phyloP scores from a whole-genome alignment of 2,113 vertebrate genomes.

The Oncorhynchus clarkii region DNA sequence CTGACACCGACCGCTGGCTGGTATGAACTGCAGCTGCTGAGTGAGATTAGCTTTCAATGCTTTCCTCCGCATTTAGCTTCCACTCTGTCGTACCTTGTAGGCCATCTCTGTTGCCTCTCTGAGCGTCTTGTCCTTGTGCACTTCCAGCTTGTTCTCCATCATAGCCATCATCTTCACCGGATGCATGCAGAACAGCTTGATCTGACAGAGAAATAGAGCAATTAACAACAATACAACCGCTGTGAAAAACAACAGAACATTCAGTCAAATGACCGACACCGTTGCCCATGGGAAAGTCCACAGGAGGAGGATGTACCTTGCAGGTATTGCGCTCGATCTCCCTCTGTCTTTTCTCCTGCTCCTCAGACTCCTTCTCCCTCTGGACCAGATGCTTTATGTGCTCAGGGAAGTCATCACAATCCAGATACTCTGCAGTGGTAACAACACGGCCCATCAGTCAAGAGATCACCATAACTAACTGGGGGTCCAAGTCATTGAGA shows the following conservation, averaged over 20 bases:
- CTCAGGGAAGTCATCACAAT: slow-evolving; percentile 88
- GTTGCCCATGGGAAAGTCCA: background rate
- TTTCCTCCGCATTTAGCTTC: background rate
- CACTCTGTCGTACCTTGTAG: slow-evolving; percentile 80
- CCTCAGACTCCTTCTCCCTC: slow-evolving; percentile 93
- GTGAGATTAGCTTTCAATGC: background rate
- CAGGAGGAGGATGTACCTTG: slow-evolving; percentile 79
- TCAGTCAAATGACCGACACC: background rate
- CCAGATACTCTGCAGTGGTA: slow-evolving; percentile 82
- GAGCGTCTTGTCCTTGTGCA: slow-evolving; percentile 96
- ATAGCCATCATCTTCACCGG: slow-evolving; percentile 90
- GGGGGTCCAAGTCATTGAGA: background rate
- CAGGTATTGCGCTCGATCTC: slow-evolving; percentile 98
- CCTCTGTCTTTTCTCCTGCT: slow-evolving; percentile 94
- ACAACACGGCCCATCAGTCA: background rate
- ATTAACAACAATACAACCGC: background rate
- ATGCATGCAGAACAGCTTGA: slow-evolving; percentile 97
- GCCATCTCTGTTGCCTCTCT: slow-evolving; percentile 93
- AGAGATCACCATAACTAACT: background rate
- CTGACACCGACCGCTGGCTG: background rate
- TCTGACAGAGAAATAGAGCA: slow-evolving; percentile 67
- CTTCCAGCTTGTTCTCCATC: slow-evolving; percentile 97
- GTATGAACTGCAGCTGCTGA: background rate
- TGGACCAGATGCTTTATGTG: slow-evolving; percentile 92
- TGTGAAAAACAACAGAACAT: background rate